Base-by-base conservation (phyloP, 2,888 invertebrate species). In the Caenorhabditis sp. region DNA sequence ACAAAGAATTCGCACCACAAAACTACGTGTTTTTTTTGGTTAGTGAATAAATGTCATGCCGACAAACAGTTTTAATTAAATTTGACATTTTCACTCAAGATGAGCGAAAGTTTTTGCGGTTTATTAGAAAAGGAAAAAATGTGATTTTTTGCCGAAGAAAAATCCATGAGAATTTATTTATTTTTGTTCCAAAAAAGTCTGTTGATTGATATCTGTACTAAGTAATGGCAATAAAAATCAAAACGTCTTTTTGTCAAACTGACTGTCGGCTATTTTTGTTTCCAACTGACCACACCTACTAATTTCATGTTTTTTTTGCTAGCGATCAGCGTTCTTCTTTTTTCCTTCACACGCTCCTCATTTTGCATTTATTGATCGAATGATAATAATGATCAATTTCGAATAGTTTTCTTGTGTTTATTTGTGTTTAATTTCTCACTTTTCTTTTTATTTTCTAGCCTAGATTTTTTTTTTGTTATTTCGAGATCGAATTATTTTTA, bases 11-110 rank as follows among this genome's bases (percentile, higher is more conserved):
- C 5, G 43, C 14, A 10, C 14, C 14, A 10, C 14, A 17, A 17
- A 17, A 17, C 43, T 43, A 17, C 43, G 5, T 43, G 5, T 43
- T 43, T 43, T 7, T 43, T 5, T 36, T 36, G 36, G 5, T 36
- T 36, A 8, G 36, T 17, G 14, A 31, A 31, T 31, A 43, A 43
- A 43, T 43, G 43, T 14, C 43, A 43, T 43, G 43, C 43, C 43
- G 43, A 43, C 43, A 43, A 43, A 43, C 43, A 17, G 43, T 43
- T 43, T 43, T 43, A 43, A 43, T 43, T 43, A 43, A 43, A 43
- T 43, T 43, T 43, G 43, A 43, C 43, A 43, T 43, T 43, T 43
- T 43, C 43, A 43, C 43, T 43, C 43, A 43, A 43, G 43, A 43
- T 43, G 43, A 43, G 43, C 43, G 43, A 43, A 43, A 43, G 43